Conservation (phyloP, 2,888 invertebrate species). For the Enchytraeus crypticus region DNA sequence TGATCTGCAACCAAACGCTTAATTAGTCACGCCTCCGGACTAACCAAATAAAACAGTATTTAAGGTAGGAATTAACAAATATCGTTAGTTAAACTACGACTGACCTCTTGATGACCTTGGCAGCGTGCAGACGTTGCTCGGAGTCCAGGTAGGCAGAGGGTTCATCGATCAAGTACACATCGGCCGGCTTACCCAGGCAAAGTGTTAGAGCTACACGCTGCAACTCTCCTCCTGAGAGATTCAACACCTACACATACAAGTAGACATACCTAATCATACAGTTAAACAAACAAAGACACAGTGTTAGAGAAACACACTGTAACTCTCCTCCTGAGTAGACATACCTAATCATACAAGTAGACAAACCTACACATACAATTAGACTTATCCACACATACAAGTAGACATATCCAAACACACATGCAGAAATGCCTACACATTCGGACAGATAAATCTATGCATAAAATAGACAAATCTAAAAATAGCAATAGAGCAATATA, state of each 20-base stretch:
- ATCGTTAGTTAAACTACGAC: not conserved
- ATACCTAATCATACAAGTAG: conserved; percentile 81
- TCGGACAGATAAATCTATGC: conserved; percentile 85
- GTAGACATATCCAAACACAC: conserved; percentile 58
- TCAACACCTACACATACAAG: conserved; percentile 58
- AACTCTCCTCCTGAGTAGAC: conserved; percentile 80
- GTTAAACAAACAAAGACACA: conserved; percentile 95
- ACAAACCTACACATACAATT: conserved; percentile 91
- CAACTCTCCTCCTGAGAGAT: conserved; percentile 96
- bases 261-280: conserved; percentile 63
- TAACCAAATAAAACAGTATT: not conserved
- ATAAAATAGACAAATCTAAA: too few relatives aligned
- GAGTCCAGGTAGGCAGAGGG: conserved; percentile 98
- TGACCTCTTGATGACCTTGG: conserved; percentile 94
- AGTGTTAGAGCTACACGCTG: conserved; percentile 92
- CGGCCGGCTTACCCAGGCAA: conserved; percentile 95
- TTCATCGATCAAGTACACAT: conserved; percentile 96
- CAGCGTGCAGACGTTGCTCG: conserved; percentile 97
- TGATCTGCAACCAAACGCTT: not conserved
- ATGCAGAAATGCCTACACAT: conserved; percentile 95
- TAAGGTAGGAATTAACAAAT: not conserved
- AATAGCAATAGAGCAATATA: too few relatives aligned
- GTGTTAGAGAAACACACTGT: conserved; percentile 88
- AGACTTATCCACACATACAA: conserved; percentile 74
- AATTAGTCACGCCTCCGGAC: not conserved